Base-by-base conservation (phyloP, 2,888 invertebrate species). In the Macrophya alboannulata region DNA sequence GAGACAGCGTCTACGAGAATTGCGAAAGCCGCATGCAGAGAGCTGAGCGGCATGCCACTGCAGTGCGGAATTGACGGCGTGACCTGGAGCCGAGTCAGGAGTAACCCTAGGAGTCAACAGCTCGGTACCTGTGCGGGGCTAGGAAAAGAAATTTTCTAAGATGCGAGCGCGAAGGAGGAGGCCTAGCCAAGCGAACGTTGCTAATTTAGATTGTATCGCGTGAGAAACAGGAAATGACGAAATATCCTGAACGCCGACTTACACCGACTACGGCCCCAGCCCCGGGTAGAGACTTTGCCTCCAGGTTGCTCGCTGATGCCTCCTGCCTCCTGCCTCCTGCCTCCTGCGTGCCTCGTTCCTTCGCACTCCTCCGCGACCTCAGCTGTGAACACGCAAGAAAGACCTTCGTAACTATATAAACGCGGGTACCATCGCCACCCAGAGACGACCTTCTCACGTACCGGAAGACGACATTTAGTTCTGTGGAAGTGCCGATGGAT, bases 131-230 rank as follows among this genome's bases (percentile, higher is more conserved):
- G 45, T 74, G 15, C 51, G 37, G 72, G 45, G 76, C 55, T 74
- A 92, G 92, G 92, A 92, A 92, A 92, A 92, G 92, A 92, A 93
- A 93, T 93, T 93, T 93, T 92, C 93, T 90, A 90, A 92, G 92
- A 92, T 91, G 92, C 91, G 90, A 91, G 89, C 87, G 89, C 87
- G 89, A 88, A 89, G 89, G 92, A 92, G 93, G 92, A 92, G 91
- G 92, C 92, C 92, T 93, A 93, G 92, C 93, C 92, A 91, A 92
- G 93, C 93, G 93, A 93, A 93, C 93, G 92, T 93, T 92, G 93
- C 93, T 93, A 93, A 93, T 93, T 93, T 93, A 93, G 93, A 93
- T 93, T 93, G 93, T 93, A 93, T 93, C 93, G 93, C 93, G 93
- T 93, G 93, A 93, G 93, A 93, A 93, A 93, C 93, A 93, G 93